Evolutionary conservation across 2,113 vertebrate genomes (phyloP), one percentile per base, ranked within the genome.

Genomic region (Chlamydotis undulata): DNA sequence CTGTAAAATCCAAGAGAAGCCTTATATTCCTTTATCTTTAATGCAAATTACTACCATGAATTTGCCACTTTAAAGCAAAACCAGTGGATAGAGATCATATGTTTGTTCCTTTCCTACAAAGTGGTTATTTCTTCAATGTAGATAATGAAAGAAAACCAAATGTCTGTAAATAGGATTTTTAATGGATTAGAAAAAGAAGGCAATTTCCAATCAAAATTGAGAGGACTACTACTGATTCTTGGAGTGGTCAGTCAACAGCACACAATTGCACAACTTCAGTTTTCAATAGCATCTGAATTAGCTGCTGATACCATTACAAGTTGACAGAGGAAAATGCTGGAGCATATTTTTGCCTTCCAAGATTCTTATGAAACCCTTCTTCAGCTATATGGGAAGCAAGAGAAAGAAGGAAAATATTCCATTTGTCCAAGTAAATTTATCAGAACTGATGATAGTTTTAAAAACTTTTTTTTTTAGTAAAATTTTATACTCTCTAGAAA

Each of bases 41-140:
- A 94, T 87, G 92, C 91, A 97, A 94, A 97, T 97, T 91, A 64
- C 59, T 89, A 24, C 47, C 10, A n/a, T 64, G 57, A 82, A 90
- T 85, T 80, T 86, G 25, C 45, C 83, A 89, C 92, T 97, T 96
- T 81, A 93, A 96, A 90, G 60, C 70, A 96, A 92, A 95, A 70
- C 60, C 74, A 89, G 82, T 65, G 73, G 79, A 90, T 88, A 90
- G 70, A 94, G 85, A 96, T 94, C 41, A 53, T 83, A 81, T 45
- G 69, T 91, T 79, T 83, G 63, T 88, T 84, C 33, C 35, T 96
- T 92, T 94, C 61, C 65, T 88, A 88, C 60, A 47, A 83, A 89
- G 73, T 41, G 33, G 11, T 82, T 76, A 90, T 95, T 97, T 92
- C 79, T 94, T 63, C 76, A 83, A 26, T 67, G 39, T 83, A 95